Percentiles rank a stretch among this genome's conserved stretches.
phyloP scores from a whole-genome alignment of 2,797 vertebrate genomes.

The Eremophila alpestris region DNA sequence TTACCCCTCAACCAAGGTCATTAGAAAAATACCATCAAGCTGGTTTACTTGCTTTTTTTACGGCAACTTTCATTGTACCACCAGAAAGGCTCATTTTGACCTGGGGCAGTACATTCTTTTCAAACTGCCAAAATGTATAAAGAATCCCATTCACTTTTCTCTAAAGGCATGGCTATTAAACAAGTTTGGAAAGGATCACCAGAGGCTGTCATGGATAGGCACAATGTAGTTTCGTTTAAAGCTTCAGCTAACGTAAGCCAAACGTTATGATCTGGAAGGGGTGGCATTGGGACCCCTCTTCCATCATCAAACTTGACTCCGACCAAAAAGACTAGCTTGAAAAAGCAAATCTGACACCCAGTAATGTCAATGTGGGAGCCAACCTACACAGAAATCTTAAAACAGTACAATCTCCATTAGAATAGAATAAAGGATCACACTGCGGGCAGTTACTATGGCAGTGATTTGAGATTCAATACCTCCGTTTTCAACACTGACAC shows the following conservation, averaged over 20 bases:
- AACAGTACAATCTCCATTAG: no score
- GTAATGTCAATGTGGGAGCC: no score
- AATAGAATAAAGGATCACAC: background rate
- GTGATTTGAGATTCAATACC: background rate
- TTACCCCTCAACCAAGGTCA: background rate
- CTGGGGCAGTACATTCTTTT: background rate
- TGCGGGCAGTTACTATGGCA: background rate
- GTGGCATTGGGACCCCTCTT: background rate
- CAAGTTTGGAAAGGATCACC: no score
- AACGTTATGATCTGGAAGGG: no score
- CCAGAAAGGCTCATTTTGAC: background rate
- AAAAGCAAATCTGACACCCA: background rate
- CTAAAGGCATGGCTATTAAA: no score
- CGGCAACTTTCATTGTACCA: background rate
- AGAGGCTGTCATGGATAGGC: no score
- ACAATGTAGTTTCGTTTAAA: no score
- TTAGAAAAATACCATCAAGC: background rate
- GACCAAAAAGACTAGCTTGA: background rate
- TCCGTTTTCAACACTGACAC: background rate
- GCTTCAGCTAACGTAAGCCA: no score
- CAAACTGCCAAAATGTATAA: no score
- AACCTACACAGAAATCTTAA: background rate
- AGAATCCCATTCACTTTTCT: no score
- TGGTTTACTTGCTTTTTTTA: background rate
- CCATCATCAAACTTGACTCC: background rate